Evolutionary conservation across 1,140 invertebrate genomes (phyloP).

Genomic region (Drosophila simulans): DNA sequence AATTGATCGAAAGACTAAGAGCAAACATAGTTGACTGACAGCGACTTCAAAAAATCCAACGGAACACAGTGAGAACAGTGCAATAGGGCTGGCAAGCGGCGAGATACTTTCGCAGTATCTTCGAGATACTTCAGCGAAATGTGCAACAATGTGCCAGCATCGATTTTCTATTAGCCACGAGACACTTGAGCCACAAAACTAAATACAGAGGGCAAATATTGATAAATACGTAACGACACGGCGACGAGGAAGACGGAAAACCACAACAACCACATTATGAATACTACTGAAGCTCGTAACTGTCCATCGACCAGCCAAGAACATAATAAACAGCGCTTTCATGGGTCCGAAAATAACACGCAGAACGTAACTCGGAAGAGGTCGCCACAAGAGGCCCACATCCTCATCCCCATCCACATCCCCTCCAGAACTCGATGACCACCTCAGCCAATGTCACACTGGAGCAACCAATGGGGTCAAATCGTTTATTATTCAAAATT

Average conservation of each 20-base stretch:
- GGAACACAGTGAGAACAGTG: neutral
- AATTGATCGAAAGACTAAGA: constrained; percentile 39
- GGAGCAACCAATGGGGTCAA: constrained; percentile 12
- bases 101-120: constrained; percentile 21
- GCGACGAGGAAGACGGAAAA: constrained; percentile 23
- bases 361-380: constrained; percentile 41
- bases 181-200: constrained; percentile 64
- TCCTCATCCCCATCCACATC: neutral
- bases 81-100: constrained; percentile 1
- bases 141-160: constrained; percentile 70
- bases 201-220: constrained; percentile 59
- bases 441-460: constrained; percentile 20
- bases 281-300: constrained; percentile 31
- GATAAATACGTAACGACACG: constrained; percentile 51
- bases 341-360: constrained; percentile 42
- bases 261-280: constrained; percentile 42
- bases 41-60: constrained; percentile 5
- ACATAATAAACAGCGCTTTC: constrained; percentile 44
- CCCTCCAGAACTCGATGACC: neutral
- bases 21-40: constrained; percentile 44
- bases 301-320: constrained; percentile 16
- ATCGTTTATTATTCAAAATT: neutral
- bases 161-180: constrained; percentile 75
- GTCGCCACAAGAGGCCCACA: too few species aligned
- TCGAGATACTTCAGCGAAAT: constrained; percentile 33